Evolutionary conservation across 2,888 invertebrate genomes (phyloP), one percentile per base, ranked within the genome.

Genomic region (Xylocampa areola): DNA sequence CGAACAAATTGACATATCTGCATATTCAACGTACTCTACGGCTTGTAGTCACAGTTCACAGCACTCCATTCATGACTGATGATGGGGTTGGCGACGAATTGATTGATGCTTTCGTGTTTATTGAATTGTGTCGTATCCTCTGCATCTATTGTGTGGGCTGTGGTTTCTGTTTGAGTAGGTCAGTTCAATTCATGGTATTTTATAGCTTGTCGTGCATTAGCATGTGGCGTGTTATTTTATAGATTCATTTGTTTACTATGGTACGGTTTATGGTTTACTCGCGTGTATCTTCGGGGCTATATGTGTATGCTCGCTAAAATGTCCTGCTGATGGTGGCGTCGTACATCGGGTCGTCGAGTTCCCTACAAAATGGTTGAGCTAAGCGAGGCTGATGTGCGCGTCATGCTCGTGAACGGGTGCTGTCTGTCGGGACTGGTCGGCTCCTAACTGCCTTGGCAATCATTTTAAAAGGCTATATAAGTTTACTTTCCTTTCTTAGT

Each of bases 21-120:
- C 63, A 57, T 62, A 59, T 27, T 33, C 21, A 49, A 27, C 37
- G 10, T 36, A 41, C 23, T 66, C 53, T 48, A 36, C 51, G 58
- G 33, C 50, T 35, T 41, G 68, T 59, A 75, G 85, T 84, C 78
- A 73, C 84, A 84, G 86, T 85, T 87, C 86, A 89, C 80, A 80
- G 79, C 77, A 40, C 73, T 68, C 69, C 75, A 84, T 86, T 86
- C 83, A 87, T 73, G 60, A 36, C 73, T 84, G 86, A 87, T 86
- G 84, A 84, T 77, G 78, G 86, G 82, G 85, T 73, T 82, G 77
- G 86, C 79, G 88, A 79, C 76, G 82, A 86, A 86, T 86, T 89
- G 89, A 89, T 88, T 85, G 86, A 87, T 86, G 84, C 67, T 55
- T 72, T 59, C 68, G 65, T 62, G 61, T 67, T 69, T 73, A 73